A percentile compares a stretch with the other conserved stretches of the same genome.
Conservation (phyloP, 1,140 invertebrate species). For the Eufriesea mexicana region DNA sequence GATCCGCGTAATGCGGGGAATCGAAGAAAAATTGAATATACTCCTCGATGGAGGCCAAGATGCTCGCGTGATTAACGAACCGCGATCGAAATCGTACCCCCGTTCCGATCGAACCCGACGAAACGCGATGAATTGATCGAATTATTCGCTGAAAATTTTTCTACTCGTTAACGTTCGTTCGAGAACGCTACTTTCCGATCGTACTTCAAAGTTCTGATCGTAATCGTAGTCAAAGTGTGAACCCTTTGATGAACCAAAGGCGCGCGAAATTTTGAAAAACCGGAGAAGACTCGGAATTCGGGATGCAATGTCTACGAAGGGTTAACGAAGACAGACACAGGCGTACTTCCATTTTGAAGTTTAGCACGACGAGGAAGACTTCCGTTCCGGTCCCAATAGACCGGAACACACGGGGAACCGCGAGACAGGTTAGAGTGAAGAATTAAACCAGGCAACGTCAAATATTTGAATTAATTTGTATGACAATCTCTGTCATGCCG, state of each 20-base stretch:
- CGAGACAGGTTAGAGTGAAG: conserved; percentile 7
- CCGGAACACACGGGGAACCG: background rate
- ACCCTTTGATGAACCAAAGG: too few relatives aligned
- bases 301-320: too few relatives aligned
- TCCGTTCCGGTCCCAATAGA: conserved; percentile 4
- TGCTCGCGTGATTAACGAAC: background rate
- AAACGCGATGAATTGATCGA: too few relatives aligned
- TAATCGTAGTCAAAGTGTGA: too few relatives aligned
- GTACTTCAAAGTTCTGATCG: too few relatives aligned
- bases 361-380: background rate
- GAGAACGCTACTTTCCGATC: too few relatives aligned
- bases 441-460: conserved; percentile 56
- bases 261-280: too few relatives aligned
- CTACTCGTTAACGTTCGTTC: too few relatives aligned
- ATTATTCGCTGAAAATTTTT: too few relatives aligned
- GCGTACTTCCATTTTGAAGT: background rate
- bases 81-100: background rate
- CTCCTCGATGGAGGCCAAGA: background rate
- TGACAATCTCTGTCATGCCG: conserved; percentile 56
- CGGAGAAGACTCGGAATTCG: too few relatives aligned
- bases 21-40: background rate
- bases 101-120: too few relatives aligned
- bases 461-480: conserved; percentile 69
- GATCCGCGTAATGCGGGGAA: background rate
- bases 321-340: too few relatives aligned